Conservation (phyloP, 2,888 invertebrate species). For the Augiades crinisus region DNA sequence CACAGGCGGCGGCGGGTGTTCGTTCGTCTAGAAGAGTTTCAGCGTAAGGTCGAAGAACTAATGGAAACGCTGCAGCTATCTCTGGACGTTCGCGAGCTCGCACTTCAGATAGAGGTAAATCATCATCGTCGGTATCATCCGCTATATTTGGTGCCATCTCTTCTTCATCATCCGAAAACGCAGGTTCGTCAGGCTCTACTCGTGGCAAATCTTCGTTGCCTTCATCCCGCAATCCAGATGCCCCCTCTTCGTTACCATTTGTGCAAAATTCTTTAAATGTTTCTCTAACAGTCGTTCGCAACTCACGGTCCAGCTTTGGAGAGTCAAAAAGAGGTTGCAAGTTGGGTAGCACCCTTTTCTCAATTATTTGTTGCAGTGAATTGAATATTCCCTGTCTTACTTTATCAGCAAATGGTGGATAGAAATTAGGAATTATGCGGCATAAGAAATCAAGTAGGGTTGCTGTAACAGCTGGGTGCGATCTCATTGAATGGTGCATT, state of each 20-base stretch:
- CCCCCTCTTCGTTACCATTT: conserved; percentile 74
- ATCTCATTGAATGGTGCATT: conserved; percentile 96
- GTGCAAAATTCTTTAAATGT: conserved; percentile 95
- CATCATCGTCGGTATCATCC: conserved; percentile 87
- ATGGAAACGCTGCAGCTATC: conserved; percentile 68
- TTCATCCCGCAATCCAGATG: conserved; percentile 73
- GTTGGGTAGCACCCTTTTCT: conserved; percentile 95
- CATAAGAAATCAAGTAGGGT: conserved; percentile 95
- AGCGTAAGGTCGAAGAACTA: conserved; percentile 65
- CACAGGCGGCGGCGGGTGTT: conserved; percentile 57
- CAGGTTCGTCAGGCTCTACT: conserved; percentile 84
- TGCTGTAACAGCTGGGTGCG: conserved; percentile 94
- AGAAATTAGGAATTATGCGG: conserved; percentile 93
- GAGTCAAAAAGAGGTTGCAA: conserved; percentile 93
- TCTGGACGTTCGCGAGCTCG: conserved; percentile 84
- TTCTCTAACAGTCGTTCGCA: conserved; percentile 91
- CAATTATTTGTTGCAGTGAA: conserved; percentile 91
- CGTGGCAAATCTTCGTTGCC: conserved; percentile 62
- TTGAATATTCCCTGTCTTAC: conserved; percentile 91
- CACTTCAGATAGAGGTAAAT: conserved; percentile 89
- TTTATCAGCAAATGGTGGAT: conserved; percentile 89
- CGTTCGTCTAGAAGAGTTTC: conserved; percentile 73
- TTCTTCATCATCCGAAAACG: conserved; percentile 94
- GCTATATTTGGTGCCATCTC: conserved; percentile 74
- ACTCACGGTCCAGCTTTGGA: conserved; percentile 91